Conservation (phyloP, 2,113 vertebrate genomes). For the Riparia riparia region DNA sequence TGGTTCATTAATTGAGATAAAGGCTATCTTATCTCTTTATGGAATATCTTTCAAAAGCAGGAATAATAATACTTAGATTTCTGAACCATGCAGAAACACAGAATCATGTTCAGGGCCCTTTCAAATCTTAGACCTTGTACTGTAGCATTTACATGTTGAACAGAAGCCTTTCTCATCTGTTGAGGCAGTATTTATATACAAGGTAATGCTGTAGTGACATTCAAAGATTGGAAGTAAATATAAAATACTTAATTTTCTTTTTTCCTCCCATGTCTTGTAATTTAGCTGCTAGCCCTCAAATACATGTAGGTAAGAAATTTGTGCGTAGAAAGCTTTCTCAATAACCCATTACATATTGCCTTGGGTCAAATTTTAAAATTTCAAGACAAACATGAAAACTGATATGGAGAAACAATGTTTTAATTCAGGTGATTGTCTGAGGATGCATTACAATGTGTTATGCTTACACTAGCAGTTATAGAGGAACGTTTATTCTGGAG, state of each 20-base stretch:
- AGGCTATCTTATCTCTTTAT: neutral
- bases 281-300: neutral
- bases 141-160: neutral
- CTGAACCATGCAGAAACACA: neutral
- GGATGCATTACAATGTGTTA: neutral
- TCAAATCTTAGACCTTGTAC: neutral
- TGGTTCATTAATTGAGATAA: neutral
- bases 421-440: neutral
- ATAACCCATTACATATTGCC: accelerated
- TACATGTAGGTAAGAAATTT: neutral
- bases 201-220: neutral
- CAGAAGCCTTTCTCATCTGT: neutral
- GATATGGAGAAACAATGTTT: neutral
- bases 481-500: neutral
- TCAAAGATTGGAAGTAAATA: neutral
- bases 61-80: neutral
- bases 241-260: neutral
- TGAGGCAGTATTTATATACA: neutral
- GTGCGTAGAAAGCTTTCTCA: neutral
- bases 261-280: neutral
- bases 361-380: neutral
- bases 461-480: neutral
- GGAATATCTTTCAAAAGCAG: neutral
- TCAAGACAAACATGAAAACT: neutral
- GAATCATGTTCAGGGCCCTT: neutral